Evolutionary conservation across 2,113 vertebrate species (phyloP).

Genomic region (Alosa alosa): DNA sequence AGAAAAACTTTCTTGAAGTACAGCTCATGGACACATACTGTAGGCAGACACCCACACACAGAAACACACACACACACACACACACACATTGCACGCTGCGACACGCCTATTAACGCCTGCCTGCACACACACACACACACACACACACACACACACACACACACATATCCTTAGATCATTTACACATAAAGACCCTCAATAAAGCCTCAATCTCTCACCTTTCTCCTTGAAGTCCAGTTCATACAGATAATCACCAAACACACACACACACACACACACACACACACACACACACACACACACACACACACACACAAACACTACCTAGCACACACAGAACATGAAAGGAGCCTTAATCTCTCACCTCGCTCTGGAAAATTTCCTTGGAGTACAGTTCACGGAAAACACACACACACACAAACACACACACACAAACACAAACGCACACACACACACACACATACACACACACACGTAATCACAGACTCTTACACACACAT

Average conservation of each 20-base stretch:
- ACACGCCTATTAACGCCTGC: no score
- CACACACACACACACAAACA: background rate
- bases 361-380: background rate
- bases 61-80: no score
- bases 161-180: background rate
- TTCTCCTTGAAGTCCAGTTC: background rate
- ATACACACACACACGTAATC: background rate
- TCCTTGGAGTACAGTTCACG: background rate
- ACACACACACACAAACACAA: background rate
- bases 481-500: background rate
- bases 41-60: background rate
- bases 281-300: no score
- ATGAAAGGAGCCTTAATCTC: background rate
- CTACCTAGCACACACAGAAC: background rate
- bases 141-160: no score
- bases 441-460: conserved; percentile 13
- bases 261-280: background rate
- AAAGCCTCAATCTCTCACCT: background rate
- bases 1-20: background rate
- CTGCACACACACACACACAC: no score
- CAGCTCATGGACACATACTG: background rate
- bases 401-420: conserved; percentile 24
- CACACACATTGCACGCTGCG: no score
- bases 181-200: background rate
- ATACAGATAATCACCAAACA: background rate